phyloP scores from a whole-genome alignment of 1,140 invertebrate genomes.

The Babylonia areolata region DNA sequence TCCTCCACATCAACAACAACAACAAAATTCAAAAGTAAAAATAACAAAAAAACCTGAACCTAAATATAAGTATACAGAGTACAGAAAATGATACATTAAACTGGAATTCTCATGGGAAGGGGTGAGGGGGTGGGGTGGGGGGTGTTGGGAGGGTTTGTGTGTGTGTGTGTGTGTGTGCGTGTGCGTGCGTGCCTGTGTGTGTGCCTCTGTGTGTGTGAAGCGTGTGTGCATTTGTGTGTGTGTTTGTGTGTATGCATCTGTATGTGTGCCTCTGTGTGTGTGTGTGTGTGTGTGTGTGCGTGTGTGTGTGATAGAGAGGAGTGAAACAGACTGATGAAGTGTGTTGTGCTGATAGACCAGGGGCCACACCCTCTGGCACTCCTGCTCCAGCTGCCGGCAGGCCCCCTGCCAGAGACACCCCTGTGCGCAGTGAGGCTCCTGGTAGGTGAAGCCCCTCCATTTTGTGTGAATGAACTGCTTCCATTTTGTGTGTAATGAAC shows the following conservation, averaged over 20 bases:
- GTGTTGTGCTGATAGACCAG: neutral
- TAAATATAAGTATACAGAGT: too few relatives aligned
- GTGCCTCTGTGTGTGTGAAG: neutral
- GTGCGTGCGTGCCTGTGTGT: neutral
- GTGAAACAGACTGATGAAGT: neutral
- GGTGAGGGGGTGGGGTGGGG: too few relatives aligned
- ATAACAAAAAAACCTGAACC: too few relatives aligned
- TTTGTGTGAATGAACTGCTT: too few relatives aligned
- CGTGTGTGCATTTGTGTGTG: neutral
- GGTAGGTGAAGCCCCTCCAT: neutral
- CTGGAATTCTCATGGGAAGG: too few relatives aligned
- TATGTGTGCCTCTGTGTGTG: neutral
- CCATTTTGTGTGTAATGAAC: too few relatives aligned
- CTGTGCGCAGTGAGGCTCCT: neutral
- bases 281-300: neutral
- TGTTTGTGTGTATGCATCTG: neutral
- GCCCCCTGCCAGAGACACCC: neutral
- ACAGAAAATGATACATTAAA: too few relatives aligned
- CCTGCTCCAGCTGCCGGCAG: neutral
- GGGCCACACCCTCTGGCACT: neutral
- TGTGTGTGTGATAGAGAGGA: neutral
- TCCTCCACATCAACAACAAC: too few relatives aligned
- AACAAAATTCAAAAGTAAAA: too few relatives aligned
- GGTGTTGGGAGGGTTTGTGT: too few relatives aligned
- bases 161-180: neutral